Percentiles rank a stretch among this genome's conserved stretches.
These are phyloP conservation scores for Kryphioiulus occultus DNA, from an alignment of 2,888 invertebrate species.

Conservation along the genomic window DNA sequence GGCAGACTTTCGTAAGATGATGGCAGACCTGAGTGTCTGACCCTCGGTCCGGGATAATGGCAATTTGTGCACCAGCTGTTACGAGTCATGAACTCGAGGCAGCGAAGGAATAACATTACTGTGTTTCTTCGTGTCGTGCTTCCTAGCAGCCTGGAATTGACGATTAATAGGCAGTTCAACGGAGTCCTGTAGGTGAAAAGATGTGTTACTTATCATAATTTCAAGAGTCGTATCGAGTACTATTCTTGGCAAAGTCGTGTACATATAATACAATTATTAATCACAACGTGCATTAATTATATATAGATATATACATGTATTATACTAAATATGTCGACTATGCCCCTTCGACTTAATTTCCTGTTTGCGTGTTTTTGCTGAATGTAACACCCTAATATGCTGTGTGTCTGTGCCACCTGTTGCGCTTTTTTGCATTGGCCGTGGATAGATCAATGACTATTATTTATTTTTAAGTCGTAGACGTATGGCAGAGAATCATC, in stretches of 20 bases:
- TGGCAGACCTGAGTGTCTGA: conserved; percentile 60
- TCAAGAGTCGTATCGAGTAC: neutral
- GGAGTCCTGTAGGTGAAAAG: neutral
- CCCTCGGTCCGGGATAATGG: neutral
- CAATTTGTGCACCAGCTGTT: neutral
- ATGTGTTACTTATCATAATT: neutral
- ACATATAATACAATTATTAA: conserved; percentile 32
- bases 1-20: conserved; percentile 61
- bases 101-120: neutral
- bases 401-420: conserved; percentile 1
- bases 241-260: conserved; percentile 36
- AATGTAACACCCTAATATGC: conserved; percentile 4
- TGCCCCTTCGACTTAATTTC: neutral
- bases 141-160: neutral
- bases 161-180: conserved; percentile 1
- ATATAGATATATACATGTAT: conserved; percentile 22
- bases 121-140: conserved; percentile 1
- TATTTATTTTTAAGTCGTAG: neutral
- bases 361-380: neutral
- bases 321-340: neutral
- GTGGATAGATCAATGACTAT: neutral
- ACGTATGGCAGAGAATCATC: neutral
- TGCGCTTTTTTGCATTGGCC: neutral
- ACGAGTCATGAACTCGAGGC: neutral
- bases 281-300: conserved; percentile 40